A percentile compares a stretch with the other conserved stretches of the same genome.
These are phyloP conservation scores for Cyanocitta stelleri DNA, from an alignment of 2,113 vertebrate species.

Conservation along the genomic window DNA sequence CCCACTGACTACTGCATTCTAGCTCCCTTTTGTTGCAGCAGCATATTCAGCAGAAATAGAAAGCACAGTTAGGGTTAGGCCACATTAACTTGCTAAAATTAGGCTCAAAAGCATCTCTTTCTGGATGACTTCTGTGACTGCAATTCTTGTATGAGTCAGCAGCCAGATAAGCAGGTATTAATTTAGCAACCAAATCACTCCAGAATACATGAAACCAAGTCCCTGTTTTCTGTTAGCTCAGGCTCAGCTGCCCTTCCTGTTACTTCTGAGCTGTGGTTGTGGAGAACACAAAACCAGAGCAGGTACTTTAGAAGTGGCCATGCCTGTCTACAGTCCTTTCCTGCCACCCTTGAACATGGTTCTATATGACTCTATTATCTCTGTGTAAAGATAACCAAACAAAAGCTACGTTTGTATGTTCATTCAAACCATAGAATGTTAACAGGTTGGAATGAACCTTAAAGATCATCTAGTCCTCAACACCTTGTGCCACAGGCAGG, in stretches of 20 bases:
- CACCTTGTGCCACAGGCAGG: rapidly evolving
- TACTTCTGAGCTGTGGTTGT: neutral
- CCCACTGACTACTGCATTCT: neutral
- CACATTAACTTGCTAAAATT: neutral
- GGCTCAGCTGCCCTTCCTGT: neutral
- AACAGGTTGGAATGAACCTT: neutral
- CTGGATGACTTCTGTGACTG: neutral
- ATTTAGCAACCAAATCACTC: neutral
- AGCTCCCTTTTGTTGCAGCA: neutral
- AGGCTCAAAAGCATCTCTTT: neutral
- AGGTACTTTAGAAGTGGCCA: neutral
- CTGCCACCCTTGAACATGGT: rapidly evolving
- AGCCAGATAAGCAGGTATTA: neutral
- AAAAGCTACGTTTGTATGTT: neutral
- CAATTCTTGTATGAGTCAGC: neutral
- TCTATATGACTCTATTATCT: neutral
- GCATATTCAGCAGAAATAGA: neutral
- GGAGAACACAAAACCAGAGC: neutral
- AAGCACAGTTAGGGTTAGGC: neutral
- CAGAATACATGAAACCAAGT: neutral
- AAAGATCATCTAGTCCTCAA: neutral
- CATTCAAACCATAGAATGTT: neutral
- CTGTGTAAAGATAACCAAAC: neutral
- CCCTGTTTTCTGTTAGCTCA: neutral
- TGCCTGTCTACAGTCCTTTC: neutral